Conservation (phyloP, 92 coral and sea anemone species). For the Heliopora coerulea region DNA sequence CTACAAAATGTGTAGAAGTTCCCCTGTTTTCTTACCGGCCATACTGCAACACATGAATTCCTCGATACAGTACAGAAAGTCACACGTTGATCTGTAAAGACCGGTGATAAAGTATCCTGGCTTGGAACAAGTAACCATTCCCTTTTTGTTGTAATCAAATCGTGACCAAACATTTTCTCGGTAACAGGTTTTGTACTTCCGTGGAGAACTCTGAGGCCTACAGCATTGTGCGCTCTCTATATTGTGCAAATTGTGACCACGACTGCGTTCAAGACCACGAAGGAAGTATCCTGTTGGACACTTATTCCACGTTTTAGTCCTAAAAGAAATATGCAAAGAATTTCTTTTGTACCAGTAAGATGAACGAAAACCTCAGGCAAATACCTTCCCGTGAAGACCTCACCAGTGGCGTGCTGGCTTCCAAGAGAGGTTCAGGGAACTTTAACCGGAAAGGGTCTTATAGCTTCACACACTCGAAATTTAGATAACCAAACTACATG, state of each 20-base stretch:
- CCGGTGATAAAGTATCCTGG: conserved; percentile 16
- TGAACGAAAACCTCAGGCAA: too few species aligned
- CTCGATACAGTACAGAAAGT: conserved; percentile 14
- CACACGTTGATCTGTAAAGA: background rate
- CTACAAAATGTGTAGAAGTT: too few species aligned
- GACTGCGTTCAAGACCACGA: conserved; percentile 1
- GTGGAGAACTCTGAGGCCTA: background rate
- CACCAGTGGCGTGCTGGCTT: too few species aligned
- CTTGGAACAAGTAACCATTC: conserved; percentile 8
- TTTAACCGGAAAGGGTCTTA: too few species aligned
- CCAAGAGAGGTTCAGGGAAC: too few species aligned
- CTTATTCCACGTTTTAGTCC: conserved; percentile 3
- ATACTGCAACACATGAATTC: conserved; percentile 14
- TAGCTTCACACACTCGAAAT: too few species aligned
- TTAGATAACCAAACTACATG: too few species aligned
- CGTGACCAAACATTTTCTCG: conserved; percentile 11
- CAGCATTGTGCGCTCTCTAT: conserved; percentile 8
- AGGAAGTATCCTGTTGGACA: conserved; percentile 26
- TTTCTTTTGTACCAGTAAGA: too few species aligned
- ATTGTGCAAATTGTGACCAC: conserved; percentile 7
- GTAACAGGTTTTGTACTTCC: conserved; percentile 4
- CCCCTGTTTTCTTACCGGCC: background rate
- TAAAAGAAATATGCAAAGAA: background rate
- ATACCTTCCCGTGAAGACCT: too few species aligned
- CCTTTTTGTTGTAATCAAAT: conserved; percentile 3